A percentile compares a stretch with the other conserved stretches of the same genome.
Conservation (phyloP, 2,888 invertebrate species). For the Cantharis nigra region DNA sequence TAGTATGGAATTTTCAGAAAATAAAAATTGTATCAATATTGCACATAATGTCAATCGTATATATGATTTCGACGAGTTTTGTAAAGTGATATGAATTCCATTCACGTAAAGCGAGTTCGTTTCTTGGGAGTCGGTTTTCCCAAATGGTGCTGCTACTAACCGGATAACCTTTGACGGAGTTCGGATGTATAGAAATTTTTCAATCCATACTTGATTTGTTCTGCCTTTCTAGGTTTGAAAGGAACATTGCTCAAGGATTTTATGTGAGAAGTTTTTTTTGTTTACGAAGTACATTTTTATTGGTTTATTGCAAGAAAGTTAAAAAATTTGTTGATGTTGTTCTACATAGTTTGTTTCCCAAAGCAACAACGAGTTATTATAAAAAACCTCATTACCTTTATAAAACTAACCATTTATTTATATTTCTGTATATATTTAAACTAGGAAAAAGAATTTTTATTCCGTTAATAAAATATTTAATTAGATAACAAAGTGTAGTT, state of each 20-base stretch:
- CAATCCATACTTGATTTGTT: constrained; percentile 26
- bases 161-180: constrained; percentile 25
- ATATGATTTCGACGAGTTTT: constrained; percentile 21
- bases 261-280: neutral
- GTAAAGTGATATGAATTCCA: constrained; percentile 21
- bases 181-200: constrained; percentile 27
- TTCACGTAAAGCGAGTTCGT: constrained; percentile 26
- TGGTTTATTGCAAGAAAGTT: neutral
- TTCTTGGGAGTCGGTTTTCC: constrained; percentile 26
- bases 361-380: no score
- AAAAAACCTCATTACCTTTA: neutral
- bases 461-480: neutral
- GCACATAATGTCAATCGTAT: constrained; percentile 21
- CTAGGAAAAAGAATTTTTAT: neutral
- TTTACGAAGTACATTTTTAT: neutral
- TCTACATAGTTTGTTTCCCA: neutral
- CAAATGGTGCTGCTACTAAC: constrained; percentile 17
- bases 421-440: neutral
- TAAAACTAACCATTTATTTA: neutral
- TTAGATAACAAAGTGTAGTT: neutral
- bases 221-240: constrained; percentile 9
- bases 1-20: neutral
- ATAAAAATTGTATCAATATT: neutral
- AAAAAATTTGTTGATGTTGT: neutral
- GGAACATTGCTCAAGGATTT: neutral